Percentiles rank a stretch among this genome's conserved stretches.
These are phyloP conservation scores for Gerris lacustris DNA, from an alignment of 2,888 invertebrate genomes.

Conservation along the genomic window DNA sequence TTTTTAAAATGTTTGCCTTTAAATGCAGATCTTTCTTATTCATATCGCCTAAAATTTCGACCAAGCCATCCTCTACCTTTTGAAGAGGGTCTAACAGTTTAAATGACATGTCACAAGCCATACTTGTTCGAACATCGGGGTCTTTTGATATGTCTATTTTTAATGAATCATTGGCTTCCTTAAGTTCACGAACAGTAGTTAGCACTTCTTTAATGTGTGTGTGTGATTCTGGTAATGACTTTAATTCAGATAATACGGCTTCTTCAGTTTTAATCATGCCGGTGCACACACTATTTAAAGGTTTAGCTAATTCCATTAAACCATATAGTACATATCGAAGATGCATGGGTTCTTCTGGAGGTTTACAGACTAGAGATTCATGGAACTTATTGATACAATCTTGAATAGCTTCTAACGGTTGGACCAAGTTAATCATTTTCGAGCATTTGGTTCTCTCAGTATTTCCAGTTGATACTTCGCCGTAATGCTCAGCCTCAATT, in stretches of 20 bases:
- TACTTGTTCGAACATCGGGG: slow-evolving; percentile 15
- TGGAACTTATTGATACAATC: slow-evolving; percentile 35
- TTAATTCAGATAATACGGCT: slow-evolving; percentile 22
- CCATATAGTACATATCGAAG: slow-evolving; percentile 30
- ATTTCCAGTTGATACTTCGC: slow-evolving; percentile 17
- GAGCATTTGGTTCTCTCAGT: slow-evolving; percentile 9
- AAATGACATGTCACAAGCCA: slow-evolving; percentile 15
- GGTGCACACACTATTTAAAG: slow-evolving; percentile 28
- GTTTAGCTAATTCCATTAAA: slow-evolving; percentile 35
- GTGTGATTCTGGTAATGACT: slow-evolving; percentile 26
- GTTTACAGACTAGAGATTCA: slow-evolving; percentile 32
- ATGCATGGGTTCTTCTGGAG: slow-evolving; percentile 28
- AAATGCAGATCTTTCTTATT: slow-evolving; percentile 25
- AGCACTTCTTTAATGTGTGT: slow-evolving; percentile 27
- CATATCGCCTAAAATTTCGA: slow-evolving; percentile 23
- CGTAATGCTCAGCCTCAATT: slow-evolving; percentile 29
- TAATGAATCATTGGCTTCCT: slow-evolving; percentile 21
- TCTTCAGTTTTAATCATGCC: slow-evolving; percentile 29
- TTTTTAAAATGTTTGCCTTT: slow-evolving; percentile 28
- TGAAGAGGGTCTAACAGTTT: slow-evolving; percentile 25
- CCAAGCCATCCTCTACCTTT: slow-evolving; percentile 26
- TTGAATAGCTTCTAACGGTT: slow-evolving; percentile 34
- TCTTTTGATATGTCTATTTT: slow-evolving; percentile 15
- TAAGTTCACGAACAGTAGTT: slow-evolving; percentile 26
- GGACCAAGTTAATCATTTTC: slow-evolving; percentile 21